Base-by-base conservation (phyloP, 2,113 vertebrate genomes). In the Microtus richardsoni region DNA sequence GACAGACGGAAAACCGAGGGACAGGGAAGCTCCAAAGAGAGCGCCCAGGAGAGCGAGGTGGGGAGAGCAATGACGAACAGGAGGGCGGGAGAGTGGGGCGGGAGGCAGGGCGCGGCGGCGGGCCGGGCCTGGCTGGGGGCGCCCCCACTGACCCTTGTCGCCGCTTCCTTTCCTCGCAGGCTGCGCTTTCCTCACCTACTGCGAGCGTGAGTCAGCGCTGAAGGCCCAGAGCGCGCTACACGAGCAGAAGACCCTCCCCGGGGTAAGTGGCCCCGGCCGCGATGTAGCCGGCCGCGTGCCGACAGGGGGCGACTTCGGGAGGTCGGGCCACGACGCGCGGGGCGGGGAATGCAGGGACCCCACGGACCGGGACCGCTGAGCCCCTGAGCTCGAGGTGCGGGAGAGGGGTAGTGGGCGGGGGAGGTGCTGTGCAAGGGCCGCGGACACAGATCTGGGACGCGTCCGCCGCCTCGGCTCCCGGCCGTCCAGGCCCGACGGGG, bases 141-240 rank as follows among this genome's bases (percentile, higher is more conserved):
- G 93, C 95, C 97, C 84, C 96, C 96, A 97, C 95, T 98, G 96
- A 98, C 97, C 97, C 96, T 96, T 96, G 70, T 97, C 79, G 70
- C 79, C 96, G 58, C 21, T 98, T 97, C 95, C 39, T 98, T 98
- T 54, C 93, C 41, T 97, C 97, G 36, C 97, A 99, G 99, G 99
- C 98, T 99, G 99, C 98, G 99, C 99, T 97, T 99, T 99, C 98
- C 98, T 99, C 98, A 99, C 99, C 85, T 99, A 99, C 98, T 99
- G 99, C 97, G 99, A 99, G 98, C 98, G 99, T 97, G 99, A 99
- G 98, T 99, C 99, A 95, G 99, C 99, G 96, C 97, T 99, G 96
- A 99, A 99, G 98, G 99, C 99, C 97, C 99, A 99, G 98, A 99
- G 99, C 11, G 99, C 99, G 68, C 98, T 99, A 96, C 99, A 99